These are phyloP conservation scores for Acanthisitta chloris DNA, from an alignment of 2,113 vertebrate genomes.

Conservation along the genomic window DNA sequence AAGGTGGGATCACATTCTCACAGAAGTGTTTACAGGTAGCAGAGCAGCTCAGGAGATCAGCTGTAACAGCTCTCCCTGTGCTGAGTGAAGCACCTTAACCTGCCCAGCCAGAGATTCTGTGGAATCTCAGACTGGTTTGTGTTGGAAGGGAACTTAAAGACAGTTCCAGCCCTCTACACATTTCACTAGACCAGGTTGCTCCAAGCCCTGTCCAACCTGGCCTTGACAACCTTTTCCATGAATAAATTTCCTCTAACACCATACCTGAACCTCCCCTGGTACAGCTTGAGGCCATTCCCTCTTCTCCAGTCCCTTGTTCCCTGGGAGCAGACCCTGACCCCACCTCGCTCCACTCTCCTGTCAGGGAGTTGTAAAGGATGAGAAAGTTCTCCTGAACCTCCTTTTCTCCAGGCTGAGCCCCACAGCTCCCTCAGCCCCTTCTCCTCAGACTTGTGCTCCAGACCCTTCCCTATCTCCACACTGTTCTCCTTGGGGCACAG, in stretches of 20 bases:
- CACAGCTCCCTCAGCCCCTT: background rate
- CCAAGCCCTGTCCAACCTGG: background rate
- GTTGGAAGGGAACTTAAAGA: background rate
- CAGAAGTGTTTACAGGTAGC: background rate
- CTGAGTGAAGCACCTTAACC: background rate
- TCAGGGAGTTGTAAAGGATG: background rate
- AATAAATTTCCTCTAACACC: background rate
- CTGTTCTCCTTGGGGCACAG: background rate
- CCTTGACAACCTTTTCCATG: background rate
- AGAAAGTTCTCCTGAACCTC: background rate
- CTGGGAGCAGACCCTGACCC: background rate
- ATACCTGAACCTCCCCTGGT: rapidly evolving
- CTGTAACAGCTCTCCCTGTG: background rate
- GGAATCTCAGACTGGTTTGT: background rate
- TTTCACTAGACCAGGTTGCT: background rate
- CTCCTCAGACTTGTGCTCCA: background rate
- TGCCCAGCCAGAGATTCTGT: background rate
- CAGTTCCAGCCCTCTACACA: background rate
- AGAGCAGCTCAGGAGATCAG: background rate
- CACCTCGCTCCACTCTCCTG: background rate
- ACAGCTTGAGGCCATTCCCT: background rate
- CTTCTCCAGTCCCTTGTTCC: background rate
- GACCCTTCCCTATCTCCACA: background rate
- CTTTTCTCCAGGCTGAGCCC: background rate
- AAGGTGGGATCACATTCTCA: rapidly evolving